Conservation (phyloP, 2,888 invertebrate genomes). For the Melanargia galathea region DNA sequence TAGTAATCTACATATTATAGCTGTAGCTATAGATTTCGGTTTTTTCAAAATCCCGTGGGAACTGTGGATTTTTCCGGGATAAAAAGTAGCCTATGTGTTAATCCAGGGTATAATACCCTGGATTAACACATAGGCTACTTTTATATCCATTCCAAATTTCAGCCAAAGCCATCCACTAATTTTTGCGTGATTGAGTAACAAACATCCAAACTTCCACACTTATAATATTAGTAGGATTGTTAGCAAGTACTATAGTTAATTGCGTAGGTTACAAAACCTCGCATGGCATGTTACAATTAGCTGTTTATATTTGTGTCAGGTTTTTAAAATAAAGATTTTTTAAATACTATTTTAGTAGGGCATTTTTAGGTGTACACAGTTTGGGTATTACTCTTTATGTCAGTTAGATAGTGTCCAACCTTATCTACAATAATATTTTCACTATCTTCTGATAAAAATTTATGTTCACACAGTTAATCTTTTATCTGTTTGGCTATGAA, state of each 20-base stretch:
- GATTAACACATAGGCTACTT: no score
- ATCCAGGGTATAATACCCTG: no score
- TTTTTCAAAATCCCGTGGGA: no score
- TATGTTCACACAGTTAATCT: conserved; percentile 1
- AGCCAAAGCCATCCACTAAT: no score
- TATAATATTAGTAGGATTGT: no score
- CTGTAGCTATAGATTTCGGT: no score
- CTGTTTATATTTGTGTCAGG: not conserved
- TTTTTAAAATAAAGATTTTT: not conserved
- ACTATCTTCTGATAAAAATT: conserved; percentile 5
- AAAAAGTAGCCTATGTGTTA: no score
- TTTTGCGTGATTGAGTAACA: no score
- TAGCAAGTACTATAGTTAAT: not conserved
- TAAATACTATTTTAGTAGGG: not conserved
- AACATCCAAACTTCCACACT: no score
- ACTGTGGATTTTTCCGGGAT: no score
- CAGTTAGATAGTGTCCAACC: not conserved
- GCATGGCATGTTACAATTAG: not conserved
- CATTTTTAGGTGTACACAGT: not conserved
- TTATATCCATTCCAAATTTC: no score
- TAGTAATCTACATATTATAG: no score
- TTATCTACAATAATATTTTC: conserved; percentile 3
- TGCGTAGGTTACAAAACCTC: not conserved
- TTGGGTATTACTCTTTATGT: conserved; percentile 2
- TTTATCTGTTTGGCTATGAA: not conserved